These are phyloP conservation scores for Microplitis demolitor DNA, from an alignment of 1,140 invertebrate species.

Conservation along the genomic window DNA sequence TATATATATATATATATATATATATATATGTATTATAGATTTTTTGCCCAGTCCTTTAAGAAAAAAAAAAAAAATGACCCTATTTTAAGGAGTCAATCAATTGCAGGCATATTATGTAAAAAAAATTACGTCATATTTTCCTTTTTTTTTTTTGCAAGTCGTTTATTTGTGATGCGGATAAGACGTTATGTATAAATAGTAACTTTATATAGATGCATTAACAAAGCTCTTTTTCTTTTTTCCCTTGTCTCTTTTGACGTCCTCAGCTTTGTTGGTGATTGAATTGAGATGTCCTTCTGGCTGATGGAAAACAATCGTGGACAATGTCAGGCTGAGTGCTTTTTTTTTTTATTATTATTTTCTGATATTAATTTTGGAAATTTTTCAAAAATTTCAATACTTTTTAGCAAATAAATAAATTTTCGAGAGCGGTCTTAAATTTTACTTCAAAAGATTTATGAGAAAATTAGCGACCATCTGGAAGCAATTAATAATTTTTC, in stretches of 20 bases:
- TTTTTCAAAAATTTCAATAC: neutral
- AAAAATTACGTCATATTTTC: too few relatives aligned
- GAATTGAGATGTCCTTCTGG: slow-evolving; percentile 15
- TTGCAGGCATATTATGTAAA: neutral
- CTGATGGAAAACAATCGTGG: slow-evolving; percentile 28
- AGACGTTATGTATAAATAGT: slow-evolving; percentile 25
- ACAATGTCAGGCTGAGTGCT: slow-evolving; percentile 24
- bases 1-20: too few relatives aligned
- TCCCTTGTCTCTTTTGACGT: neutral
- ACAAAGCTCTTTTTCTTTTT: slow-evolving; percentile 4
- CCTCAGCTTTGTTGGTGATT: slow-evolving; percentile 1
- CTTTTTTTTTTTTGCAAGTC: too few relatives aligned
- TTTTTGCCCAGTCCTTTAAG: too few relatives aligned
- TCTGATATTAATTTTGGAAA: neutral
- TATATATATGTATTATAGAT: too few relatives aligned
- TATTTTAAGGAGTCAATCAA: neutral
- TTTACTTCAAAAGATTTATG: too few relatives aligned
- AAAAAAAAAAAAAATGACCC: neutral
- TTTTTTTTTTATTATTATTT: neutral
- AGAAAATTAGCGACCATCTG: too few relatives aligned
- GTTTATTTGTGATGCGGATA: slow-evolving; percentile 10
- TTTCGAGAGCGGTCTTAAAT: too few relatives aligned
- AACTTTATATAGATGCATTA: slow-evolving; percentile 30
- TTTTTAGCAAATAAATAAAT: neutral
- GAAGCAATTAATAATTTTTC: too few relatives aligned